Base-by-base conservation (phyloP, 2,797 vertebrate genomes). In the Pantherophis vulpinus region DNA sequence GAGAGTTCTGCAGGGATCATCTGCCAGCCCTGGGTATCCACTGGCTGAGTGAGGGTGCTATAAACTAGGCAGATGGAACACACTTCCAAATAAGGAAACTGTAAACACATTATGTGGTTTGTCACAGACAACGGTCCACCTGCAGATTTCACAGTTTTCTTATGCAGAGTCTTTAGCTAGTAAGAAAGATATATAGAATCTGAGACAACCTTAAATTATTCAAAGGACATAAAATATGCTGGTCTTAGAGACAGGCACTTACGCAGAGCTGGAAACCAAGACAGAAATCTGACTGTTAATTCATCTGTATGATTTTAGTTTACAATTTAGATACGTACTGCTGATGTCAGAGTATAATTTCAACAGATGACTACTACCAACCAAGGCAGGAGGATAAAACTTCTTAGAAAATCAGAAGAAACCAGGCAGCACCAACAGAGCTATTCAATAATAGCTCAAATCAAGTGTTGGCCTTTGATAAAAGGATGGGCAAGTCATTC, bases 231-330 rank as follows among this genome's bases (percentile, higher is more conserved):
- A 18, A 42, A 23, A 92, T 92, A 93, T 91, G 93, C 93, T 94
- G 92, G 91, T 93, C 91, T 93, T 91, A 63, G 93, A 94, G 89
- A 91, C 13, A 94, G 86, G 86, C 29, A 91, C 74, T 83, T 83
- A 47, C 1, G 1, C 42, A 83, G 74, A 83, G 74, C 37, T 83
- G 74, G 74, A 83, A 83, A 47, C 37, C 37, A 83, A 83, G 42
- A 20, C 70, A 83, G n/a, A 88, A 86, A 87, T 56, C 86, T 92
- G 60, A 63, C 61, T 55, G 42, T 11, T 20, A 93, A 61, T 37
- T 42, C 60, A 66, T 2, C 59, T 37, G 14, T 51, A 23, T 32
- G 37, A 87, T 55, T n/a, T 47, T 32, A 88, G 14, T 27, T 12
- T 88, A 11, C 6, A 29, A n/a, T 83, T 60, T 2, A 79, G n/a